Base-by-base conservation (phyloP, 2,797 vertebrate genomes). In the Cichlasoma orientale region DNA sequence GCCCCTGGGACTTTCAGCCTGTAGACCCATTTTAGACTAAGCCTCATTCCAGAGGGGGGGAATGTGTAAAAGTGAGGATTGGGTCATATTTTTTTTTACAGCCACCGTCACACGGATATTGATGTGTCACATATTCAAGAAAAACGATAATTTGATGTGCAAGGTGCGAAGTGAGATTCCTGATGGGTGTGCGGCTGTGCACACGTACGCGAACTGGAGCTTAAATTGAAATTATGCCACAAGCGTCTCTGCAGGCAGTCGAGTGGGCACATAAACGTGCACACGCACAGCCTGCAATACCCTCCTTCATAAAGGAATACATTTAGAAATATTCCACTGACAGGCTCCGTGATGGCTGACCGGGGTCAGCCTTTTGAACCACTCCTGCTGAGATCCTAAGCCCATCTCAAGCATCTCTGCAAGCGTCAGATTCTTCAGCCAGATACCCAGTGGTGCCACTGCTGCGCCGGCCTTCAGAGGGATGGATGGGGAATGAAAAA, bases 281-380 rank as follows among this genome's bases (percentile, higher is more conserved):
- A 57, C 75, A 79, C n/a, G 16, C 69, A 77, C 27, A 71, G 44
- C 29, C 50, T 69, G 27, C 18, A n/a, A 75, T 47, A 72, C 50
- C 41, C 63, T 68, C 44, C 29, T 68, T 50, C 44, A 77, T 56
- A 41, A 78, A 88, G 63, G 79, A 80, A 82, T 82, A 52, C 56
- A 76, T 68, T 61, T 73, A 72, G 74, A 80, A 82, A 78, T 75
- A 87, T 87, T 86, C 68, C 66, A 81, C 77, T 71, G 86, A 90
- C 77, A 80, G 84, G 83, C 79, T 68, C 74, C 75, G 47, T 58
- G 85, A 80, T 69, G 73, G 80, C 78, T 79, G 86, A 90, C 86
- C 69, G 36, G 78, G 74, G 75, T 90, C 84, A 79, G 80, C 87
- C 89, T 92, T 90, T 83, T 87, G 84, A 91, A 87, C 83, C 68